phyloP scores from a whole-genome alignment of 2,113 vertebrate species.

The Solea senegalensis region DNA sequence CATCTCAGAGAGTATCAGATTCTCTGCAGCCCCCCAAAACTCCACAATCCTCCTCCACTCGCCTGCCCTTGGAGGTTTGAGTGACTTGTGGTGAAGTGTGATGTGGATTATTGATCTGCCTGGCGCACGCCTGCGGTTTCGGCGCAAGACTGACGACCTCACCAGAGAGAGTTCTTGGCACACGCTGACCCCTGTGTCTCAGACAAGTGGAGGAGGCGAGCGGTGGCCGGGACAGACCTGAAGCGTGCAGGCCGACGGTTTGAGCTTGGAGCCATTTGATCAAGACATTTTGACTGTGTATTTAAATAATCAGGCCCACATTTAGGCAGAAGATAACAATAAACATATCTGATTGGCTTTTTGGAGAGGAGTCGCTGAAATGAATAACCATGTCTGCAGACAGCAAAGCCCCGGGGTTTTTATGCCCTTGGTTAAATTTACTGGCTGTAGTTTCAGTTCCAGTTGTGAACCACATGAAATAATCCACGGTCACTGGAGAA shows the following conservation, averaged over 20 bases:
- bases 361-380: conserved; percentile 47
- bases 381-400: conserved; percentile 59
- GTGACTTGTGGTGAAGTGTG: conserved; percentile 77
- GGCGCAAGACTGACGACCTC: conserved; percentile 74
- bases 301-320: conserved; percentile 59
- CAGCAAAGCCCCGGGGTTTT: conserved; percentile 51
- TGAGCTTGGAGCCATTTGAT: conserved; percentile 57
- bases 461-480: conserved; percentile 75
- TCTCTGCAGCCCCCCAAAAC: conserved; percentile 34
- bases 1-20: conserved; percentile 66
- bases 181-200: conserved; percentile 29
- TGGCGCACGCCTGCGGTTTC: conserved; percentile 80
- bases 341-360: conserved; percentile 66
- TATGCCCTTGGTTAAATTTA: conserved; percentile 58
- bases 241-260: conserved; percentile 14
- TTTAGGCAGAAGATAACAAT: conserved; percentile 61
- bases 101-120: conserved; percentile 81
- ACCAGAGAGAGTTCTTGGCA: conserved; percentile 76
- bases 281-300: conserved; percentile 29
- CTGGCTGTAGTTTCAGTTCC: conserved; percentile 63
- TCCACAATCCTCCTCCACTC: conserved; percentile 37
- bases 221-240: conserved; percentile 31
- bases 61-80: conserved; percentile 67
- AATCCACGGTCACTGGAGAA: conserved; percentile 67
- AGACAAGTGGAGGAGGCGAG: conserved; percentile 41